Percentiles rank a stretch among this genome's conserved stretches.
These are phyloP conservation scores for Metaphire vulgaris DNA, from an alignment of 1,140 invertebrate species.

Conservation along the genomic window DNA sequence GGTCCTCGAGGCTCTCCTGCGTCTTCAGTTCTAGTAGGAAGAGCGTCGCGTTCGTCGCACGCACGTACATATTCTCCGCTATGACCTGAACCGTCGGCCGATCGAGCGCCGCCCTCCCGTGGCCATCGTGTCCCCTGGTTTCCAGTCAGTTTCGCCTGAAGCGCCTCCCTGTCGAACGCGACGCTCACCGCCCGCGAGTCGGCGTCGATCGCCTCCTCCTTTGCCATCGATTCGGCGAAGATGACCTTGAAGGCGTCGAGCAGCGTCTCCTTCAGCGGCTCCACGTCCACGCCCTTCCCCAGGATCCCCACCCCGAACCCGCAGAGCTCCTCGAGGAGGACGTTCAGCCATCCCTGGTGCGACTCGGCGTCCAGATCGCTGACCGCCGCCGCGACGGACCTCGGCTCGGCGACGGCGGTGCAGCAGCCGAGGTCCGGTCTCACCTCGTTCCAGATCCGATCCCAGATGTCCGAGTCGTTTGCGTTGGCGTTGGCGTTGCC, in stretches of 20 bases:
- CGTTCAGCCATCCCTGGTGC: not conserved
- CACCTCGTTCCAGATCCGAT: not conserved
- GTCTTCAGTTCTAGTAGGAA: not conserved
- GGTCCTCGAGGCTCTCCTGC: not conserved
- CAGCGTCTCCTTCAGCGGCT: not conserved
- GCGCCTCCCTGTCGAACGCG: too few relatives aligned
- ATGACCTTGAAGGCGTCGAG: not conserved
- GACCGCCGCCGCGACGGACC: too few relatives aligned
- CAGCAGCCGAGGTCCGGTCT: not conserved
- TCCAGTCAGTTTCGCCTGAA: too few relatives aligned
- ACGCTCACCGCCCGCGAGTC: too few relatives aligned
- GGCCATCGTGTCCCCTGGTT: too few relatives aligned
- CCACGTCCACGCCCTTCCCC: not conserved
- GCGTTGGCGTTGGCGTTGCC: not conserved
- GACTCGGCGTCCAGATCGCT: too few relatives aligned
- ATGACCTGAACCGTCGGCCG: not conserved
- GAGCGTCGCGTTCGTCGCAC: not conserved
- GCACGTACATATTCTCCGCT: not conserved
- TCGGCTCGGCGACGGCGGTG: too few relatives aligned
- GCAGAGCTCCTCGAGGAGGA: not conserved
- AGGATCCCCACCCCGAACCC: not conserved
- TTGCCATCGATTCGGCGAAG: not conserved
- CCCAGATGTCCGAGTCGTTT: not conserved
- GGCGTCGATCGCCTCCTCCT: too few relatives aligned
- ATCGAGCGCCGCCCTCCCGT: too few relatives aligned